Evolutionary conservation across 1,140 invertebrate species (phyloP).

Genomic region (Lucilia cuprina): DNA sequence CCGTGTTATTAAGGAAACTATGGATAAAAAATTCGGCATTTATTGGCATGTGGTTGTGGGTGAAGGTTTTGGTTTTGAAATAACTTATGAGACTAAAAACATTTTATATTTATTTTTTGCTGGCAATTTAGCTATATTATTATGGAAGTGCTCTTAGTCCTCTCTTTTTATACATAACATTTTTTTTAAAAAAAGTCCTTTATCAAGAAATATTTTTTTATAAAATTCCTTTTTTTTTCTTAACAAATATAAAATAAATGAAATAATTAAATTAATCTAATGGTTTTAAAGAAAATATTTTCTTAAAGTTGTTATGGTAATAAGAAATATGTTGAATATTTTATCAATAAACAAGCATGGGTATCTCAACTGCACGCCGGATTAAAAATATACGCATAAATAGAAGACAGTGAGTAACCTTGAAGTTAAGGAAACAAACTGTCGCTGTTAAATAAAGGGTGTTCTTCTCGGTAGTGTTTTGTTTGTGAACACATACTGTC

Average conservation of each 20-base stretch:
- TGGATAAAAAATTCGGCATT: conserved; percentile 94
- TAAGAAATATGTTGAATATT: neutral
- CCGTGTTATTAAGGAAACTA: conserved; percentile 87
- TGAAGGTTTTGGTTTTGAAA: conserved; percentile 92
- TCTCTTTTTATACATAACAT: neutral
- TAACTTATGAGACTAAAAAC: conserved; percentile 89
- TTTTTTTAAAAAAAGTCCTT: too few relatives aligned
- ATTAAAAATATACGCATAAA: too few relatives aligned
- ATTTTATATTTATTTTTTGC: conserved; percentile 92
- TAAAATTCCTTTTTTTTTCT: neutral
- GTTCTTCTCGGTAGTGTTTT: too few relatives aligned
- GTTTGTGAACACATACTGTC: too few relatives aligned
- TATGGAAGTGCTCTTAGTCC: conserved; percentile 85
- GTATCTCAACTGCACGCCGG: too few relatives aligned
- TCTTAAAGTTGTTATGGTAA: conserved; percentile 30
- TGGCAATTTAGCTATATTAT: conserved; percentile 85
- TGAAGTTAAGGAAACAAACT: too few relatives aligned
- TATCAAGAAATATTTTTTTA: too few relatives aligned
- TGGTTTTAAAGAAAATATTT: neutral
- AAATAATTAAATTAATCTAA: too few relatives aligned
- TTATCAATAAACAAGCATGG: neutral
- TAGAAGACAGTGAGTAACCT: too few relatives aligned
- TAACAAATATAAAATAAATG: neutral
- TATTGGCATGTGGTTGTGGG: conserved; percentile 93
- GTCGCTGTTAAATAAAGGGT: too few relatives aligned